Conservation (phyloP, 2,888 invertebrate species). For the Chouioia cunea region DNA sequence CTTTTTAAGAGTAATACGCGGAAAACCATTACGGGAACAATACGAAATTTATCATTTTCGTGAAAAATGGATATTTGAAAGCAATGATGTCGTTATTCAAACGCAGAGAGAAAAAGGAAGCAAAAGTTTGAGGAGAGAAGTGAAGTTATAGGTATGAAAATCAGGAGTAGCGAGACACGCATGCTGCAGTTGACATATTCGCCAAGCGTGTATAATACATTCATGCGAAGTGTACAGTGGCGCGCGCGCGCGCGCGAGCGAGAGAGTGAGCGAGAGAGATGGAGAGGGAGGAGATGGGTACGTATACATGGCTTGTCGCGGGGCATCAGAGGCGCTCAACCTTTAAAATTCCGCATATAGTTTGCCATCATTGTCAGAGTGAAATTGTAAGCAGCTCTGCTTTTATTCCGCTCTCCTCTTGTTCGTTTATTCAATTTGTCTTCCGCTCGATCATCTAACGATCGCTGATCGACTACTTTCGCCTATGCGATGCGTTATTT, state of each 20-base stretch:
- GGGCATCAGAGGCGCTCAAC: slow-evolving; percentile 57
- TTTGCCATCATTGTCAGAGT: background rate
- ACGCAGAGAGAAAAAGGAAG: too few relatives aligned
- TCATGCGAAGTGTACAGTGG: slow-evolving; percentile 55
- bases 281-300: slow-evolving; percentile 3
- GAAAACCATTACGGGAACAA: too few relatives aligned
- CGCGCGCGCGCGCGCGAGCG: slow-evolving; percentile 45
- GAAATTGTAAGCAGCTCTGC: slow-evolving; percentile 2
- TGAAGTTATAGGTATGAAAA: slow-evolving; percentile 45
- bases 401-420: background rate
- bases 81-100: too few relatives aligned
- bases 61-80: too few relatives aligned
- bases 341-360: slow-evolving; percentile 25
- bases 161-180: slow-evolving; percentile 49
- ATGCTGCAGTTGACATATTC: slow-evolving; percentile 65
- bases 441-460: too few relatives aligned
- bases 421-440: too few relatives aligned
- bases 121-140: too few relatives aligned
- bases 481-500: too few relatives aligned
- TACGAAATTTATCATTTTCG: too few relatives aligned
- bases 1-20: too few relatives aligned
- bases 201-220: slow-evolving; percentile 62
- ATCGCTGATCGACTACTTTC: too few relatives aligned
- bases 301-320: slow-evolving; percentile 22
- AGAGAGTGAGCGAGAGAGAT: slow-evolving; percentile 43